Percentiles rank a stretch among this genome's conserved stretches.
These are phyloP conservation scores for Drosophila setosimentum DNA, from an alignment of 2,888 invertebrate species.

Conservation along the genomic window DNA sequence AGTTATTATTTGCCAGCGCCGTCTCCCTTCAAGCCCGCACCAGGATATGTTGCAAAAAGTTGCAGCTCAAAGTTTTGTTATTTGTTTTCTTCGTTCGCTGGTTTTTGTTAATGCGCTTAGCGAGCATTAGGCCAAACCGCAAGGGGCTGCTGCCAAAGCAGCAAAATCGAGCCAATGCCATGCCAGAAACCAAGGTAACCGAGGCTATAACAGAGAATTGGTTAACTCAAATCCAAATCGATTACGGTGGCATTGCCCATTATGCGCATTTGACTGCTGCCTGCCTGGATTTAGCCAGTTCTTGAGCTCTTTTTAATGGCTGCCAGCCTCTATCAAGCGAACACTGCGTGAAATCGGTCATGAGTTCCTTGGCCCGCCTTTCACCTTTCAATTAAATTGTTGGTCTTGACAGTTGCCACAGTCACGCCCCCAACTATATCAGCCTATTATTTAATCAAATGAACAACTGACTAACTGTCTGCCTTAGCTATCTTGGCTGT, in stretches of 20 bases:
- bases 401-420: slow-evolving; percentile 12
- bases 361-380: not conserved
- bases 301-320: slow-evolving; percentile 49
- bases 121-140: slow-evolving; percentile 27
- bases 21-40: too few relatives aligned
- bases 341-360: not conserved
- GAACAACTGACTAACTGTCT: slow-evolving; percentile 13
- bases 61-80: slow-evolving; percentile 37
- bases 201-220: slow-evolving; percentile 43
- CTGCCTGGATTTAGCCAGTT: slow-evolving; percentile 16
- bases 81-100: slow-evolving; percentile 23
- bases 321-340: not conserved
- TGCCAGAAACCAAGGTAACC: slow-evolving; percentile 23
- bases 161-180: slow-evolving; percentile 3
- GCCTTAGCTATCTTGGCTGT: not conserved
- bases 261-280: slow-evolving; percentile 31
- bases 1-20: slow-evolving; percentile 37
- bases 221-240: slow-evolving; percentile 53
- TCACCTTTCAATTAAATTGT: slow-evolving; percentile 49
- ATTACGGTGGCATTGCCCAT: slow-evolving; percentile 47
- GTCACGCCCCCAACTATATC: slow-evolving; percentile 10
- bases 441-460: slow-evolving; percentile 5
- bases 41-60: slow-evolving; percentile 13
- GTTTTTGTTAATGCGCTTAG: slow-evolving; percentile 53
- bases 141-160: slow-evolving; percentile 13